Evolutionary conservation across 2,888 invertebrate species (phyloP), one percentile per base, ranked within the genome.

Genomic region (Chydorus sphaericus): DNA sequence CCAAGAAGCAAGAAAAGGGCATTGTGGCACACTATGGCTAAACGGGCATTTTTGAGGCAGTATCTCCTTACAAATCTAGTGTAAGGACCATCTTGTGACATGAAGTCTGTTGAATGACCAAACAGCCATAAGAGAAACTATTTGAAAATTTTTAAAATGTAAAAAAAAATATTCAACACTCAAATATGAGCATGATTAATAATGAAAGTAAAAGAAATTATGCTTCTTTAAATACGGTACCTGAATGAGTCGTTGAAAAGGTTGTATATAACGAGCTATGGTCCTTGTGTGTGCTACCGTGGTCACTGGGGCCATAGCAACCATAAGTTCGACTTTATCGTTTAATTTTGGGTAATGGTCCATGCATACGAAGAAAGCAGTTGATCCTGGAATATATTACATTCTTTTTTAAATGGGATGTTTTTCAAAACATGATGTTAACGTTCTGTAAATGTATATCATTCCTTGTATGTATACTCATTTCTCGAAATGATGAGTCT

Each of bases 341-440:
- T 63, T 62, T 54, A 63, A 64, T 36, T 62, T 62, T 1, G 62
- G 61, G 11, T 48, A 58, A 11, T 55, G 55, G 1, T 63, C 58
- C 14, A 63, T 54, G 30, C 63, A 50, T 10, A 70, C 69, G 62
- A 66, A 70, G 58, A 70, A 70, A 37, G 67, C 66, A 16, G 70
- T 69, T 26, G 72, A 71, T 29, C 77, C 77, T 66, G n/a, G n/a
- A 78, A 76, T 2, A 76, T 77, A 64, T 79, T 78, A 6, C n/a
- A n/a, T n/a, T n/a, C n/a, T n/a, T n/a, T n/a, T n/a, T n/a, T n/a
- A n/a, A n/a, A n/a, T n/a, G n/a, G n/a, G n/a, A n/a, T n/a, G n/a
- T n/a, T n/a, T n/a, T n/a, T n/a, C n/a, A n/a, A n/a, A n/a, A n/a
- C n/a, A n/a, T n/a, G n/a, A n/a, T n/a, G n/a, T n/a, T n/a, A n/a